Evolutionary conservation across 30 jellyfish, hydroid and myxozoan species (phyloP), one percentile per base, ranked within the genome.

Genomic region (Sanderia malayensis): DNA sequence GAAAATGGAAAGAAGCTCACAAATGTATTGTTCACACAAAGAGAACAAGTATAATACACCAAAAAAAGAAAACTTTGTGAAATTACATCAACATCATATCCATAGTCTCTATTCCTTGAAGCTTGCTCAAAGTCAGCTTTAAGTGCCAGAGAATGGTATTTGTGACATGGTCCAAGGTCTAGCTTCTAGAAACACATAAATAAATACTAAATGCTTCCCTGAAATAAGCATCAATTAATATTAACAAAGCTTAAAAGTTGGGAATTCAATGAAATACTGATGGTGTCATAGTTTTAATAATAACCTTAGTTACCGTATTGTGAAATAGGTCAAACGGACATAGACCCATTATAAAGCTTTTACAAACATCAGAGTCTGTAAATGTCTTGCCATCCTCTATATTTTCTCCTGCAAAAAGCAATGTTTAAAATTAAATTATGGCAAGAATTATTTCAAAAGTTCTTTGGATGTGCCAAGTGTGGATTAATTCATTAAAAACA

Each of bases 101-200:
- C 95, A 72, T 92, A 85, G 65, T 90, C 94, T 44, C 73, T 83
- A 24, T 68, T 79, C 33, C 64, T 68, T 26, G 96, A 60, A 28
- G 98, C 98, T 10, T 78, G 65, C 73, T 92, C 98, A 80, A 49
- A 92, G 67, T 92, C 98, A 17, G 98, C 98, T 61, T 92, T 92
- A 37, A 92, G 83, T 13, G 98, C 98, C 72, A 92, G 75, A 23
- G 91, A 85, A 52, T 92, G 98, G 59, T 76, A 70, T 57, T 84
- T 79, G 66, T 73, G 93, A 69, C 98, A 92, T 61, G 87, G 84
- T n/a, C 98, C 98, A 31, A 92, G 89, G 47, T 92, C 98, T 73
- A 92, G 77, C 78, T 92, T 92, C 98, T 92, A 65, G 23, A 46
- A 71, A 0, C 3, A 61, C 28, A 46, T 62, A n/a, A 66, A 30